Evolutionary conservation across 2,888 invertebrate species (phyloP), one percentile per base, ranked within the genome.

Genomic region (Erebia aethiops): DNA sequence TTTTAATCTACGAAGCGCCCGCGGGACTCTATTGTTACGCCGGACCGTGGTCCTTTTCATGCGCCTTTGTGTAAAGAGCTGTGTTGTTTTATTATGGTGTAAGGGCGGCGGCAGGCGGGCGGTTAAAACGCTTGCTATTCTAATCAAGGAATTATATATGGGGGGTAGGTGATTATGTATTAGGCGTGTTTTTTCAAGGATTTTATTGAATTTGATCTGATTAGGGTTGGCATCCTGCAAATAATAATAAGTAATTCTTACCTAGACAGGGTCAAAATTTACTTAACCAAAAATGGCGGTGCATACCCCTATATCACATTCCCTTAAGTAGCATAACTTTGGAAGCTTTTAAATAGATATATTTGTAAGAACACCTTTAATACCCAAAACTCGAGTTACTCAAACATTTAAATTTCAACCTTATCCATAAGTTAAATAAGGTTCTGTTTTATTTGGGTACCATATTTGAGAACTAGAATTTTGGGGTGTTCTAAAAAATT

Each of bases 1-100:
- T 83, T 85, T 84, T 84, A 84, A 84, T 84, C 84, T 80, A 64
- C 71, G 71, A 52, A 63, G 62, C 77, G 81, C 82, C 85, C 78
- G 77, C 78, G 80, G 84, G 82, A 77, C 65, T 11, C 78, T 77
- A 84, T 84, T 85, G 84, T 85, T 79, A 76, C 75, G 61, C 61
- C 57, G 82, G 83, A 79, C 81, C 21, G 54, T 73, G 69, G 71
- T 66, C 71, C 69, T 66, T 73, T 73, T 69, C 46, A 66, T 46
- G 41, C 67, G 54, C 35, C 63, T 67, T 67, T 63, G 62, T 67
- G 41, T 67, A 49, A 60, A 67, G 51, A 49, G 16, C 66, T 60
- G 70, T 70, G 57, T 66, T 52, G 58, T 72, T 67, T 63, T 69
- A 63, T 73, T 66, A 66, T 14, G 46, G 43, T 21, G 49, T 46